These are phyloP conservation scores for Epinephelus awoara DNA, from an alignment of 2,797 vertebrate species.

Conservation along the genomic window DNA sequence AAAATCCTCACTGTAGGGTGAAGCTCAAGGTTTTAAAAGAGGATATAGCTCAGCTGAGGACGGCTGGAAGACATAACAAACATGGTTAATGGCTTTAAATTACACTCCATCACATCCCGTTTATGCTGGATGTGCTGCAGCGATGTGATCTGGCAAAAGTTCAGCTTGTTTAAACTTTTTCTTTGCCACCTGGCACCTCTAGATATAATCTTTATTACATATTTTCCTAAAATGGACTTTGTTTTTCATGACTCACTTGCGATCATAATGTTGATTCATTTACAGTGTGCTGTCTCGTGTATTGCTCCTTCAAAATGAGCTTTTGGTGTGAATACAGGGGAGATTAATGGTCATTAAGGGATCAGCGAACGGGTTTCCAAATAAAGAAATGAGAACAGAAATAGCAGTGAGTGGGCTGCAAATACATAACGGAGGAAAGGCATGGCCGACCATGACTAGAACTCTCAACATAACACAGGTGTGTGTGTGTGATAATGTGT, in stretches of 20 bases:
- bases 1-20: background rate
- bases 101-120: background rate
- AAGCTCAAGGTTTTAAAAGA: conserved; percentile 9
- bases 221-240: background rate
- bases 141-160: background rate
- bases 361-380: background rate
- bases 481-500: background rate
- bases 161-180: background rate
- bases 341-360: conserved; percentile 35
- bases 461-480: background rate
- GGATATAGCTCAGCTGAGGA: conserved; percentile 2
- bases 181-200: background rate
- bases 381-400: conserved; percentile 11
- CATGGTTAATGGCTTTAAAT: conserved; percentile 2
- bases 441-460: background rate
- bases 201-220: conserved; percentile 2
- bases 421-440: background rate
- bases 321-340: conserved; percentile 10
- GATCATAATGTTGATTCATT: conserved; percentile 21
- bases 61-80: background rate
- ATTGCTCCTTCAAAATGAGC: conserved; percentile 1
- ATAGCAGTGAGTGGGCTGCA: conserved; percentile 1
- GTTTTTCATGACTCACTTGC: conserved; percentile 11
- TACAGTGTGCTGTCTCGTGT: background rate
- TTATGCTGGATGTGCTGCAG: background rate